Percentiles rank a stretch among this genome's conserved stretches.
phyloP scores from a whole-genome alignment of 2,888 invertebrate genomes.

The Adelphocoris suturalis region DNA sequence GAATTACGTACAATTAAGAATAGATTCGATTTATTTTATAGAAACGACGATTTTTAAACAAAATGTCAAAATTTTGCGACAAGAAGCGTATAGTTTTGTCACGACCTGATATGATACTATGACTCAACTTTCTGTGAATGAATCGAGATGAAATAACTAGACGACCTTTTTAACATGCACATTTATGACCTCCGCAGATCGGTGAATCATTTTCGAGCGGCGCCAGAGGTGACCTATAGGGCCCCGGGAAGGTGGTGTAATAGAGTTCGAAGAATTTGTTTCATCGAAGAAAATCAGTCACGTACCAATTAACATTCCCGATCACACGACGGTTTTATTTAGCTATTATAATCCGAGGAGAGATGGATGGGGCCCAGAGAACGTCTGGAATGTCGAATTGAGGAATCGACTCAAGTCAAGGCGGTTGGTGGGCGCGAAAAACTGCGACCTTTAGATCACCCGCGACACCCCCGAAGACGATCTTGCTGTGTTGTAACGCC shows the following conservation, averaged over 20 bases:
- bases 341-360: not conserved
- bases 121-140: too few species aligned
- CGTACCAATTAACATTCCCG: conserved; percentile 1
- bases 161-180: not conserved
- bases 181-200: not conserved
- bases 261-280: not conserved
- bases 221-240: not conserved
- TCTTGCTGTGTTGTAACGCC: conserved; percentile 1
- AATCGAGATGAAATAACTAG: not conserved
- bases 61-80: too few species aligned
- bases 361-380: not conserved
- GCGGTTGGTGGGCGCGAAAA: conserved; percentile 21
- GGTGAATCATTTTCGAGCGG: conserved; percentile 4
- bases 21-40: too few species aligned
- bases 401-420: not conserved
- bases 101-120: too few species aligned
- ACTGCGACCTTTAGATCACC: conserved; percentile 41
- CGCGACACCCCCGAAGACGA: conserved; percentile 9
- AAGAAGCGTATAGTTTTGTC: too few species aligned
- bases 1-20: too few species aligned
- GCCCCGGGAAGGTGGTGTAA: not conserved
- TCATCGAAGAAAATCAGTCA: not conserved
- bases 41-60: too few species aligned
- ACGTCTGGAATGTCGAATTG: not conserved
- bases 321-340: not conserved